Conservation (phyloP, 2,797 vertebrate genomes). For the Malacoctenus gilli region DNA sequence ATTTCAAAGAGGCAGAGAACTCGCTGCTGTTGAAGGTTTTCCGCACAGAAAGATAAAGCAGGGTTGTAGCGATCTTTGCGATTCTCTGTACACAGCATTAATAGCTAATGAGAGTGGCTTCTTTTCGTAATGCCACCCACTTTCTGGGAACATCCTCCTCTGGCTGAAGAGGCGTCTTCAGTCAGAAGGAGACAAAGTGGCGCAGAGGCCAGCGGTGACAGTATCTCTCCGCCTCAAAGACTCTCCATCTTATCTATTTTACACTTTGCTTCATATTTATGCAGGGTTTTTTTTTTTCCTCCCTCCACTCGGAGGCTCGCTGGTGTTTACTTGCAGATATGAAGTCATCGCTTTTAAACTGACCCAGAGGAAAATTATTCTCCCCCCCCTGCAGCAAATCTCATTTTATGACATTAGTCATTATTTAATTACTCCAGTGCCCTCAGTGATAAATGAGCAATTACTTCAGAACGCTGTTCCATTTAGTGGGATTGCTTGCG, state of each 20-base stretch:
- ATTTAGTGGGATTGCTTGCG: slow-evolving; percentile 32
- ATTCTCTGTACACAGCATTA: too few species aligned
- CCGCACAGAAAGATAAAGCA: too few species aligned
- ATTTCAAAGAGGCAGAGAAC: too few species aligned
- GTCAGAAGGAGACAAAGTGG: slow-evolving; percentile 7
- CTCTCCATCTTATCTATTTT: slow-evolving; percentile 39
- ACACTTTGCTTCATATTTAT: slow-evolving; percentile 37
- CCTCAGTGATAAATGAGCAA: slow-evolving; percentile 63
- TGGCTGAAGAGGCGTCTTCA: background rate
- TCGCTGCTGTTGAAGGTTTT: too few species aligned
- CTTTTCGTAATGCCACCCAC: background rate
- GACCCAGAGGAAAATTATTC: slow-evolving; percentile 55
- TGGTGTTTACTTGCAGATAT: slow-evolving; percentile 43
- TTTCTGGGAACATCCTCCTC: slow-evolving; percentile 10
- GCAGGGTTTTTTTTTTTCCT: too few species aligned
- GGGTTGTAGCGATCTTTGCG: too few species aligned
- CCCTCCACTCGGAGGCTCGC: slow-evolving; percentile 43
- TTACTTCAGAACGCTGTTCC: slow-evolving; percentile 56
- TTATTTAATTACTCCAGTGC: slow-evolving; percentile 66
- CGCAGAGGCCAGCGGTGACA: slow-evolving; percentile 13
- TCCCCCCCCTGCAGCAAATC: slow-evolving; percentile 46
- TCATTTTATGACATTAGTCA: slow-evolving; percentile 69
- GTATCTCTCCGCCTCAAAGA: slow-evolving; percentile 28
- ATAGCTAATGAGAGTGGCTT: too few species aligned
- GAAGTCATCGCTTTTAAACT: slow-evolving; percentile 58